These are phyloP conservation scores for Alectura lathami DNA, from an alignment of 2,113 vertebrate genomes.

Conservation along the genomic window DNA sequence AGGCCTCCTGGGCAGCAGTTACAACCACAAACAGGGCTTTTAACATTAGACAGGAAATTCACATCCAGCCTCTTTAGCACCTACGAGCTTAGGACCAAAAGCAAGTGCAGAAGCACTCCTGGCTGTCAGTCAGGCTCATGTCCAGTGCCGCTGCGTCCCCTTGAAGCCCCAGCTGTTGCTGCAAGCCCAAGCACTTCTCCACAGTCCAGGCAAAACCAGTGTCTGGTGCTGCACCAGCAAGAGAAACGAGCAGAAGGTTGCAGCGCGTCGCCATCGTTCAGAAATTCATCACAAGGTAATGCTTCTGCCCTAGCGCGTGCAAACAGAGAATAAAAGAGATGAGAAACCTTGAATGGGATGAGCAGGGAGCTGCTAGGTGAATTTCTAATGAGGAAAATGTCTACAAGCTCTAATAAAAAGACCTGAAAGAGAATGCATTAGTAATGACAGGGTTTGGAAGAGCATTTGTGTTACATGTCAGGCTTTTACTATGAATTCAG, in stretches of 20 bases:
- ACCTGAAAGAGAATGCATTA: slow-evolving; percentile 59
- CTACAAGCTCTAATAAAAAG: slow-evolving; percentile 54
- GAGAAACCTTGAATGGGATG: slow-evolving; percentile 60
- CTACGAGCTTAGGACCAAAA: neutral
- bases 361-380: slow-evolving; percentile 37
- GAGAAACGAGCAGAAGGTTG: neutral
- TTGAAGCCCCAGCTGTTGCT: neutral
- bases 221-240: neutral
- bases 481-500: slow-evolving; percentile 26
- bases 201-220: neutral
- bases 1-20: neutral
- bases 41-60: neutral
- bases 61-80: neutral
- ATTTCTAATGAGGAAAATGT: slow-evolving; percentile 56
- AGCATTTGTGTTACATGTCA: slow-evolving; percentile 54
- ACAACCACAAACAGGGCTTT: neutral
- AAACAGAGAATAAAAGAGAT: slow-evolving; percentile 36
- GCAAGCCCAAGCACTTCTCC: neutral
- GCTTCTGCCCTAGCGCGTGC: neutral
- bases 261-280: neutral
- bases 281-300: slow-evolving; percentile 47
- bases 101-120: neutral
- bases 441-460: slow-evolving; percentile 56
- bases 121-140: accelerated
- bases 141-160: neutral